Evolutionary conservation across 2,888 invertebrate genomes (phyloP).

Genomic region (Cosmia trapezina): DNA sequence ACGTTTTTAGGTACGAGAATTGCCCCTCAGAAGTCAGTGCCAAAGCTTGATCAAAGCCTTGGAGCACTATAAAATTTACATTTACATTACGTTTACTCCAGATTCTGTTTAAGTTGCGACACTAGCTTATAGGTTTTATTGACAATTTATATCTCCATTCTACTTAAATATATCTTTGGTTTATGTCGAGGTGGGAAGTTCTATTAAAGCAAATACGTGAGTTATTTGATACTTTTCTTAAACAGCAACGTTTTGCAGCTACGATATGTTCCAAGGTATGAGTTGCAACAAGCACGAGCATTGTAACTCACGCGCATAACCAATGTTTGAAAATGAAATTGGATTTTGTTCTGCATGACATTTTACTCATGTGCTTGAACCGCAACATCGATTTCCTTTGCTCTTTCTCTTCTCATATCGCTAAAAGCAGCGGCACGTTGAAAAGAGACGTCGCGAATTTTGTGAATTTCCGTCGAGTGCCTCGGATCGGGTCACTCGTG

Average conservation of each 20-base stretch:
- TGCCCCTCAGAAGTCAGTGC: conserved; percentile 72
- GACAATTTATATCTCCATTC: conserved; percentile 78
- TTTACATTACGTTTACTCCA: conserved; percentile 83
- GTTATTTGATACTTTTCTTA: conserved; percentile 54
- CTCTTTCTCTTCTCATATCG: conserved; percentile 70
- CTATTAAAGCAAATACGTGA: conserved; percentile 43
- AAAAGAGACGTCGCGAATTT: conserved; percentile 78
- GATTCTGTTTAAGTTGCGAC: conserved; percentile 80
- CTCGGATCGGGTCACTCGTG: conserved; percentile 77
- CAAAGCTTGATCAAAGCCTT: conserved; percentile 75
- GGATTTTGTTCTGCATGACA: conserved; percentile 84
- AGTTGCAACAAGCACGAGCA: conserved; percentile 77
- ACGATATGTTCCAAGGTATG: conserved; percentile 49
- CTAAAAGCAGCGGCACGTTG: conserved; percentile 66
- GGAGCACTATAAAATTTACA: conserved; percentile 80
- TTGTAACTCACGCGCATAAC: conserved; percentile 82
- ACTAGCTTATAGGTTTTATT: conserved; percentile 76
- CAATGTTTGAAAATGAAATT: conserved; percentile 81
- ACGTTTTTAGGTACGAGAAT: too few relatives aligned
- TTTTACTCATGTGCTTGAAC: conserved; percentile 77
- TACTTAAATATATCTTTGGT: conserved; percentile 65
- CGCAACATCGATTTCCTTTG: conserved; percentile 76
- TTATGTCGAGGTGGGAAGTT: conserved; percentile 66
- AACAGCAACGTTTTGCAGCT: conserved; percentile 44
- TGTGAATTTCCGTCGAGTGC: conserved; percentile 70